Conservation (phyloP, 2,113 vertebrate species). For the Amblyornis subalaris region DNA sequence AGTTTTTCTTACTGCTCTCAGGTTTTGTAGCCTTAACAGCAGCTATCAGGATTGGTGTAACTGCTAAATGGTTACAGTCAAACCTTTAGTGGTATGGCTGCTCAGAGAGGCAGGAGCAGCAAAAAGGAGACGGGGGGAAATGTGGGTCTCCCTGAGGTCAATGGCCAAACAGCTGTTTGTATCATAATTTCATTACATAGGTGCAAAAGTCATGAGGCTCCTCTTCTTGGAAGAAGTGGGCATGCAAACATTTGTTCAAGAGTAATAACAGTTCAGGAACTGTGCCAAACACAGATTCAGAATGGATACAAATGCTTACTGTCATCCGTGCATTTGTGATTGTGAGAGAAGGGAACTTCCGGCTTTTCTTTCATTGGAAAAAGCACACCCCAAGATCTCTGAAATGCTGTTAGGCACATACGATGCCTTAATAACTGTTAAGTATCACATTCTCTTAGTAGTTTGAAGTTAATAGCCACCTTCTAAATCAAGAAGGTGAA, state of each 20-base stretch:
- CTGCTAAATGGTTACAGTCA: neutral
- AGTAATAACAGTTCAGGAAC: neutral
- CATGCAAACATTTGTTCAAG: neutral
- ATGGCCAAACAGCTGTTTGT: neutral
- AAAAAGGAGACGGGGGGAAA: neutral
- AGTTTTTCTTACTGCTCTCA: neutral
- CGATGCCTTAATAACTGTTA: neutral
- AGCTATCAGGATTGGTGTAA: fast-evolving
- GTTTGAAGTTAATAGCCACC: neutral
- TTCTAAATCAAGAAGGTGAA: neutral
- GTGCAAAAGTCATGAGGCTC: neutral
- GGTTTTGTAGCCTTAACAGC: neutral
- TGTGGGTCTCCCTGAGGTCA: neutral
- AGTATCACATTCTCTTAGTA: neutral
- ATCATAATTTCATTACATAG: neutral
- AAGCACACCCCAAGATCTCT: neutral
- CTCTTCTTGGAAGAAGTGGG: neutral
- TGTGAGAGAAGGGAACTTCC: neutral
- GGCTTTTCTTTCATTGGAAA: neutral
- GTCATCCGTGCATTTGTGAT: neutral
- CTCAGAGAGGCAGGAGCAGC: neutral
- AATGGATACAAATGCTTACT: neutral
- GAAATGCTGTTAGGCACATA: neutral
- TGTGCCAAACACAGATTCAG: neutral
- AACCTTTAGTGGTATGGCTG: neutral